Base-by-base conservation (phyloP, 30 jellyfish, hydroid and myxozoan genomes). In the Pseudorhiza aurosa region DNA sequence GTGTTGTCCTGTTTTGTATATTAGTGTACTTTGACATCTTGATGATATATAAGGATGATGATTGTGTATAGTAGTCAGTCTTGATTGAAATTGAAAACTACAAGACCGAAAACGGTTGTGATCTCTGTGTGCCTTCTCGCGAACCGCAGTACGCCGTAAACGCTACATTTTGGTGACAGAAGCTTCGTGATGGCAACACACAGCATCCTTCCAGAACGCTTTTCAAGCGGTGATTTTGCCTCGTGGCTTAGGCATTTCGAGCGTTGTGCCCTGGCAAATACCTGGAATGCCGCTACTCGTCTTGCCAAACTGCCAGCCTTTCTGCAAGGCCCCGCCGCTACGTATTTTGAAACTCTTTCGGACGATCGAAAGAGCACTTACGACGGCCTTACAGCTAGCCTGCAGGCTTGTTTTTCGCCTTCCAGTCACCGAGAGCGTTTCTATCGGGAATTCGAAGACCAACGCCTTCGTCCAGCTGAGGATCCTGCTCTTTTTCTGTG, bases 171-270 rank as follows among this genome's bases (percentile, higher is more conserved):
- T n/a, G n/a, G n/a, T n/a, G n/a, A n/a, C n/a, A n/a, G n/a, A n/a
- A n/a, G n/a, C n/a, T n/a, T n/a, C n/a, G n/a, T n/a, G n/a, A n/a
- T n/a, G n/a, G n/a, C n/a, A n/a, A n/a, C n/a, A n/a, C n/a, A n/a
- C n/a, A n/a, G n/a, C n/a, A n/a, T n/a, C n/a, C n/a, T 50, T 12
- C 85, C 85, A 8, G 73, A 72, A 35, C 46, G 25, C 28, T 72
- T 72, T 33, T 58, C 32, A 24, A 6, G 57, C 42, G 77, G 85
- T 29, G 73, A 72, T 72, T 42, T 72, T 57, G 75, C 32, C n/a
- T 19, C 75, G 29, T 72, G 85, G 85, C 85, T 49, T 31, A 74
- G 58, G 15, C 69, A 72, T 14, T 72, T 72, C 31, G 75, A 72
- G 35, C 31, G 72, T 36, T 72, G 85, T 72, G 85, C 72, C 58